phyloP scores from a whole-genome alignment of 92 coral and sea anemone species.

The Epizoanthus ramosus region DNA sequence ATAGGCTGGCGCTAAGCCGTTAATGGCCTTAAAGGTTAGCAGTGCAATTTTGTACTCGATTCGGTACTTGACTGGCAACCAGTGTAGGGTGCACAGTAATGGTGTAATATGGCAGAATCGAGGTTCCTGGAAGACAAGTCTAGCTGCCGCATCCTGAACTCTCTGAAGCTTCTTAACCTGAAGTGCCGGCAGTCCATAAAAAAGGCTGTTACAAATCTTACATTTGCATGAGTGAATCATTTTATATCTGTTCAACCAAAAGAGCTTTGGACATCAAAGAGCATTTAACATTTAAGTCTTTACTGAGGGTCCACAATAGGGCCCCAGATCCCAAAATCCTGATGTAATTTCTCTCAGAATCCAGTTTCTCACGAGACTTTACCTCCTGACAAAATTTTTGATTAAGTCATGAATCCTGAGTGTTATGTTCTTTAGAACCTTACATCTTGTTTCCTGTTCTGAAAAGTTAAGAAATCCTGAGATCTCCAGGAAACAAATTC shows the following conservation, averaged over 20 bases:
- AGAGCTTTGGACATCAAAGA: slow-evolving; percentile 16
- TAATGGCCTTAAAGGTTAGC: no score
- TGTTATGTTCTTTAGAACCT: slow-evolving; percentile 8
- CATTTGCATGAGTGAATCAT: slow-evolving; percentile 20
- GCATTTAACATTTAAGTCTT: slow-evolving; percentile 16
- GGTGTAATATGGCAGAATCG: no score
- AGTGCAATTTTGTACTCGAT: no score
- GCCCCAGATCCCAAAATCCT: slow-evolving; percentile 16
- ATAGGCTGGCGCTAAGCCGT: no score
- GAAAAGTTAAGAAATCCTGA: slow-evolving; percentile 12
- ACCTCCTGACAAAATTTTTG: slow-evolving; percentile 7
- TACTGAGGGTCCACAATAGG: slow-evolving; percentile 21
- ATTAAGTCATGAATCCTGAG: slow-evolving; percentile 17
- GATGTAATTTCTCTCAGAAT: slow-evolving; percentile 13
- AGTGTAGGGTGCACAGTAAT: no score
- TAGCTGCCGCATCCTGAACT: no score
- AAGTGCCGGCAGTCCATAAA: no score
- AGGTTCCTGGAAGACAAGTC: no score
- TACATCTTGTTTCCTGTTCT: slow-evolving; percentile 5
- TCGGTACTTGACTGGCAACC: no score
- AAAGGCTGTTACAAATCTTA: no score
- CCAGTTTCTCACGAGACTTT: slow-evolving; percentile 13
- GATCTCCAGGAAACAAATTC: not conserved
- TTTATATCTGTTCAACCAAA: slow-evolving; percentile 11
- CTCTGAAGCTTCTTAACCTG: no score